Percentiles rank a stretch among this genome's conserved stretches.
These are phyloP conservation scores for Microctonus hyperodae DNA, from an alignment of 2,888 invertebrate genomes.

Conservation along the genomic window DNA sequence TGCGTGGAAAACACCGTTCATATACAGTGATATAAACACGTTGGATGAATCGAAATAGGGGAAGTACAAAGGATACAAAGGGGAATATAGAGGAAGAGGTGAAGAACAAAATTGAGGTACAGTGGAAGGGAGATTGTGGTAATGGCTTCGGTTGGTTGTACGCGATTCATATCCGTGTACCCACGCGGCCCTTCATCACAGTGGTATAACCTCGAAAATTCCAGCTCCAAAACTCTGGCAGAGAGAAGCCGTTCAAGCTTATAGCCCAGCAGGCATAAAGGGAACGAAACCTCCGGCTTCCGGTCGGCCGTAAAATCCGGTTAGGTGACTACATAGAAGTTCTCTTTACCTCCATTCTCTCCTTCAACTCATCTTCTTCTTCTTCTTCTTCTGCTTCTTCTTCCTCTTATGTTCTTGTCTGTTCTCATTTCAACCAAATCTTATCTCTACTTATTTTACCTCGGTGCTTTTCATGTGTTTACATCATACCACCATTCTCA, in stretches of 20 bases:
- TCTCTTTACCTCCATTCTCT: neutral
- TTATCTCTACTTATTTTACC: neutral
- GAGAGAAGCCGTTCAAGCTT: conserved; percentile 28
- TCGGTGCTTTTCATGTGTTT: neutral
- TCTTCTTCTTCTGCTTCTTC: neutral
- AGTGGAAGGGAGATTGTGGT: conserved; percentile 1
- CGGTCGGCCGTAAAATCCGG: conserved; percentile 34
- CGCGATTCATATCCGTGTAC: conserved; percentile 28
- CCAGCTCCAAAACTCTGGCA: conserved; percentile 13
- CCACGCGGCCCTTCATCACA: neutral
- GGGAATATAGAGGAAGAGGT: neutral
- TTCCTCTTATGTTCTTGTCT: neutral
- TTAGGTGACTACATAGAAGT: conserved; percentile 17
- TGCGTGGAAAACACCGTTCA: conserved; percentile 26
- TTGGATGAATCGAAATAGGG: conserved; percentile 2
- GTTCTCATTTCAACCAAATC: neutral
- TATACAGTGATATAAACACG: conserved; percentile 18
- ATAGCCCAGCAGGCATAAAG: conserved; percentile 28
- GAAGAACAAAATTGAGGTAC: neutral
- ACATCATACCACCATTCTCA: neutral
- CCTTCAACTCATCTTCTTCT: neutral
- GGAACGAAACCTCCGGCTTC: conserved; percentile 33
- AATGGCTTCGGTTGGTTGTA: conserved; percentile 29
- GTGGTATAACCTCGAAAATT: conserved; percentile 26
- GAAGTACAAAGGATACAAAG: conserved; percentile 4